Conservation (phyloP, 2,113 vertebrate genomes). For the Entelurus aequoreus region DNA sequence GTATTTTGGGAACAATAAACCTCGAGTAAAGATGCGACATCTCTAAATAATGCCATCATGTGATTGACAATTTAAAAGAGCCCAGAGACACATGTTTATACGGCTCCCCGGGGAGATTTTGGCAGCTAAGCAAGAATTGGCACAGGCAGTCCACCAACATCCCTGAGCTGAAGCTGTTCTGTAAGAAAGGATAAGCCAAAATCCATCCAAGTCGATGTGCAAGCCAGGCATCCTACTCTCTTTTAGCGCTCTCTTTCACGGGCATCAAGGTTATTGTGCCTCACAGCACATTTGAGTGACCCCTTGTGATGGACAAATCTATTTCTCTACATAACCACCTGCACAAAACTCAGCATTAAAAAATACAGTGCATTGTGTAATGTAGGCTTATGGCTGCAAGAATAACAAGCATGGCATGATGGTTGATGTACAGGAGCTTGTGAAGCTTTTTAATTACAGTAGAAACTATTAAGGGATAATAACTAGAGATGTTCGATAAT, state of each 20-base stretch:
- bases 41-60: not conserved
- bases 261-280: conserved; percentile 5
- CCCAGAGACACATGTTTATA: not conserved
- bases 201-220: not conserved
- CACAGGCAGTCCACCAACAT: conserved; percentile 3
- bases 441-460: too few relatives aligned
- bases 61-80: not conserved
- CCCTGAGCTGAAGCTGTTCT: conserved; percentile 5
- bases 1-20: not conserved
- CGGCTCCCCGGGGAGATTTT: not conserved
- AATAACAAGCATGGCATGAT: not conserved
- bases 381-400: not conserved
- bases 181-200: conserved; percentile 4
- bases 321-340: not conserved
- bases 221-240: not conserved
- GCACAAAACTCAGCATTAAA: not conserved
- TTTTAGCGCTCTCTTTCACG: conserved; percentile 5
- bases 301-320: not conserved
- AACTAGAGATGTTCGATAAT: too few relatives aligned
- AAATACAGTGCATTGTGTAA: not conserved
- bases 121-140: conserved; percentile 5
- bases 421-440: too few relatives aligned
- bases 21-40: not conserved
- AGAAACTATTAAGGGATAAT: too few relatives aligned
- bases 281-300: not conserved